Evolutionary conservation across 2,888 invertebrate genomes (phyloP), one percentile per base, ranked within the genome.

Genomic region (Ennomos quercinarius): DNA sequence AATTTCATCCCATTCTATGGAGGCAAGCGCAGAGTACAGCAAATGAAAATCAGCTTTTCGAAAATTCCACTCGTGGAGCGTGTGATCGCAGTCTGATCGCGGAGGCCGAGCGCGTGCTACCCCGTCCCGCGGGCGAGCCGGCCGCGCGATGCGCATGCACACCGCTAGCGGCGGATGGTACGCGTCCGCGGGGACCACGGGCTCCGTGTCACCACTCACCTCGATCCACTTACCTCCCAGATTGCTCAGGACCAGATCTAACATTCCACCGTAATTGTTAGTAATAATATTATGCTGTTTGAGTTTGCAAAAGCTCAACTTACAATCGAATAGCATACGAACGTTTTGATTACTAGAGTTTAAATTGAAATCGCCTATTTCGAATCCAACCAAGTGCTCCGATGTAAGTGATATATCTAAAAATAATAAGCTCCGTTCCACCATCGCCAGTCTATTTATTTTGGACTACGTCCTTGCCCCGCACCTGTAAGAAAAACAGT

Each of bases 161-260:
- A 37, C 37, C 37, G 6, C 2, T 37, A 37, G 37, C 6, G 37
- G 37, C 6, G 37, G 37, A 5, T 37, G 17, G 3, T 17, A 17
- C 1, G 2, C 17, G 3, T 17, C 17, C 3, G 3, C 3, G 1
- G 1, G 1, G 17, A 17, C 17, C 17, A 17, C 17, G 3, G 17
- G 17, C 17, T 17, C 17, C 17, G 17, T 17, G 17, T 37, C 37
- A 8, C 37, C 37, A 37, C 37, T 37, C 40, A 41, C 40, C 9
- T 41, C 40, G 8, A 43, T 43, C 27, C 17, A 10, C 27, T 43
- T 17, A 27, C 27, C 43, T 1, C 43, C 34, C 27, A 27, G 43
- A 27, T n/a, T 27, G 27, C 43, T 43, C 10, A 43, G 8, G 4
- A 43, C 43, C n/a, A 43, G 43, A n/a, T 43, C 43, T 27, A 43